These are phyloP conservation scores for Microcebus griseorufus DNA, from an alignment of 2,113 vertebrate species.

Conservation along the genomic window DNA sequence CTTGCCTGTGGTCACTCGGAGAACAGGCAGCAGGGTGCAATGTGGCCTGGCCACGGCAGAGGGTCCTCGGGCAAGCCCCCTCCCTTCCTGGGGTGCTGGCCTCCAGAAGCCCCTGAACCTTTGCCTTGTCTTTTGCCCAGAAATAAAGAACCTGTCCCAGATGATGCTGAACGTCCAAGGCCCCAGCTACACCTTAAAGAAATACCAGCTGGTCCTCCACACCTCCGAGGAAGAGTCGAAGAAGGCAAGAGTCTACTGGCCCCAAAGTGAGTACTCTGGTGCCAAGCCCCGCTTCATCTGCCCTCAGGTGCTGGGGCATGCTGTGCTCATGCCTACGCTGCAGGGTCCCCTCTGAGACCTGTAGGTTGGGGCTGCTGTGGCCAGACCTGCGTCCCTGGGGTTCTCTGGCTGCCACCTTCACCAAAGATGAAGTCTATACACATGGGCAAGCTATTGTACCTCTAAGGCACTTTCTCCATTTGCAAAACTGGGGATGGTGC, in stretches of 20 bases:
- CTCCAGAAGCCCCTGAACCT: neutral
- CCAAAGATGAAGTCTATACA: too few species aligned
- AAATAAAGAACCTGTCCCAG: slow-evolving; percentile 88
- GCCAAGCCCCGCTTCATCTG: fast-evolving
- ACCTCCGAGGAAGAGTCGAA: slow-evolving; percentile 83
- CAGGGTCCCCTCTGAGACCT: too few species aligned
- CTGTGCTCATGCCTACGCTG: fast-evolving
- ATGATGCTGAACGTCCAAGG: slow-evolving; percentile 90
- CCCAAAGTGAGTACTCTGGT: neutral
- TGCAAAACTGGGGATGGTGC: too few species aligned
- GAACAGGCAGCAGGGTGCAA: neutral
- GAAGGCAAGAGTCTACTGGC: slow-evolving; percentile 86
- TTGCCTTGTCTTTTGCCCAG: slow-evolving; percentile 66
- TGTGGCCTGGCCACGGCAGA: neutral
- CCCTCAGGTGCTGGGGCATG: fast-evolving
- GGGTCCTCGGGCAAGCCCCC: fast-evolving
- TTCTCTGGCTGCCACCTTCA: neutral
- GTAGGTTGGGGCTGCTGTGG: neutral
- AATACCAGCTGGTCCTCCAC: slow-evolving; percentile 89
- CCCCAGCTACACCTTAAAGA: slow-evolving; percentile 83
- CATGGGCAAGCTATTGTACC: fast-evolving
- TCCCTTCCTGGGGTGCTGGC: fast-evolving
- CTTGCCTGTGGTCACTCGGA: fast-evolving
- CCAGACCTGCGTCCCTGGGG: neutral
- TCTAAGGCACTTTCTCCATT: neutral